phyloP scores from a whole-genome alignment of 1,140 invertebrate species.

The Drosophila azteca region DNA sequence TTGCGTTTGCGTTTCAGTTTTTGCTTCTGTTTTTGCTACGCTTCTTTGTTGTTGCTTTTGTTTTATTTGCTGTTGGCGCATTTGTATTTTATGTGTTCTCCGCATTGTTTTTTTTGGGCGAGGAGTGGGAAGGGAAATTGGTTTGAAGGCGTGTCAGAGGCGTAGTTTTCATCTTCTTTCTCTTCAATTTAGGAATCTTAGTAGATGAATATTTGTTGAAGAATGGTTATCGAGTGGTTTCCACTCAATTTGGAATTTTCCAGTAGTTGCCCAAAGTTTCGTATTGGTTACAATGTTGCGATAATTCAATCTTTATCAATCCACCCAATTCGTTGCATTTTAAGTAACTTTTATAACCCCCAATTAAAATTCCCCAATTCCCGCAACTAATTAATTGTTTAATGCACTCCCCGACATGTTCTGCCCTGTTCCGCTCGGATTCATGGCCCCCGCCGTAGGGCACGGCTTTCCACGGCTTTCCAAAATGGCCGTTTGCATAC shows the following conservation, averaged over 20 bases:
- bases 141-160: slow-evolving; percentile 11
- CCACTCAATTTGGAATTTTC: too few relatives aligned
- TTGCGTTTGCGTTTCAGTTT: slow-evolving; percentile 57
- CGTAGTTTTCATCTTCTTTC: too few relatives aligned
- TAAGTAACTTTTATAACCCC: slow-evolving; percentile 36
- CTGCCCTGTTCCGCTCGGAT: slow-evolving; percentile 39
- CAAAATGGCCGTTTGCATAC: slow-evolving; percentile 59
- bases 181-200: slow-evolving; percentile 1
- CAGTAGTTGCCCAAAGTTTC: background rate
- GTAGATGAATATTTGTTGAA: slow-evolving; percentile 17
- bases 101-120: slow-evolving; percentile 29
- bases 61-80: slow-evolving; percentile 40
- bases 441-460: background rate
- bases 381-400: slow-evolving; percentile 77
- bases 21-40: slow-evolving; percentile 27
- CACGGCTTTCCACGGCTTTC: slow-evolving; percentile 36
- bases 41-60: slow-evolving; percentile 9
- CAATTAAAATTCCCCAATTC: slow-evolving; percentile 45
- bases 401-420: slow-evolving; percentile 63
- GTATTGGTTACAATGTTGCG: background rate
- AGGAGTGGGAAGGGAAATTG: slow-evolving; percentile 27
- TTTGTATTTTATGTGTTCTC: slow-evolving; percentile 49
- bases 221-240: too few relatives aligned
- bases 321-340: slow-evolving; percentile 11
- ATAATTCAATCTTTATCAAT: slow-evolving; percentile 23